Percentiles rank a stretch among this genome's conserved stretches.
These are phyloP conservation scores for Eolophus roseicapilla DNA, from an alignment of 2,113 vertebrate species.

Conservation along the genomic window DNA sequence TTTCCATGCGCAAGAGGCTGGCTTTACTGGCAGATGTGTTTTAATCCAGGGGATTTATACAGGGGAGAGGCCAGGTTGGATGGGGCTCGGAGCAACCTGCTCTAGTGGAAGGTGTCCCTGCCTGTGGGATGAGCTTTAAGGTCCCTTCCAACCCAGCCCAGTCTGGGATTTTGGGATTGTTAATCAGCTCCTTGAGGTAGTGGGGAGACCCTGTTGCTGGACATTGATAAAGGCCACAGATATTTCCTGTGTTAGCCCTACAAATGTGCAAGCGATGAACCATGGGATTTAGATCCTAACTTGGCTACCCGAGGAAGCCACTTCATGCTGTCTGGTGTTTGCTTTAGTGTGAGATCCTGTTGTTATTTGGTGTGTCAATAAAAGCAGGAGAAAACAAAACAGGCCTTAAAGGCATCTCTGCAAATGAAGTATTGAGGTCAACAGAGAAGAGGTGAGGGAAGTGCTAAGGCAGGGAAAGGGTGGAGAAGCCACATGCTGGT, in stretches of 20 bases:
- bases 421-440: neutral
- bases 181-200: neutral
- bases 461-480: neutral
- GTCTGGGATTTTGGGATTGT: neutral
- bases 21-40: neutral
- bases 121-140: neutral
- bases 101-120: neutral
- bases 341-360: neutral
- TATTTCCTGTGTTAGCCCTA: neutral
- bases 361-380: neutral
- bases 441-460: neutral
- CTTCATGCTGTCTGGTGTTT: neutral
- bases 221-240: accelerated
- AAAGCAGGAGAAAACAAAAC: neutral
- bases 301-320: neutral
- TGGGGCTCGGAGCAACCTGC: neutral
- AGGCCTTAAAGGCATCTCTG: neutral
- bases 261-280: neutral
- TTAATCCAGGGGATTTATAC: neutral
- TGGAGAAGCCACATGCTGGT: neutral
- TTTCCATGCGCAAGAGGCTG: neutral
- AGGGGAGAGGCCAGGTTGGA: neutral
- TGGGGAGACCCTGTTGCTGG: neutral
- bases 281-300: neutral
- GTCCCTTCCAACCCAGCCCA: neutral